Evolutionary conservation across 2,113 vertebrate genomes (phyloP).

Genomic region (Oryctolagus cuniculus): mOryCun1.1 NC_091439.1:72463501-72464000

Average conservation of each 20-base stretch:
- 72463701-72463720: background rate
- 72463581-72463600: background rate
- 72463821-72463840: background rate
- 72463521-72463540: constrained; percentile 3
- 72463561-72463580: constrained; percentile 30
- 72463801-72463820: background rate
- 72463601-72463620: background rate
- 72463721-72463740: background rate
- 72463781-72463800: background rate
- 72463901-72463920: too few relatives aligned
- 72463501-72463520: background rate
- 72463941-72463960: too few relatives aligned
- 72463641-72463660: background rate
- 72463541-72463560: background rate
- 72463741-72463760: background rate
- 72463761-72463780: too few relatives aligned
- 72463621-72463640: background rate
- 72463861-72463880: too few relatives aligned
- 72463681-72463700: background rate
- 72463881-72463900: too few relatives aligned
- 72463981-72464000: too few relatives aligned
- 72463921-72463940: too few relatives aligned
- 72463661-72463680: background rate
- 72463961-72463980: too few relatives aligned
- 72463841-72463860: too few relatives aligned